Evolutionary conservation across 2,888 invertebrate genomes (phyloP), one percentile per base, ranked within the genome.

Genomic region (Aphodius granarius): DNA sequence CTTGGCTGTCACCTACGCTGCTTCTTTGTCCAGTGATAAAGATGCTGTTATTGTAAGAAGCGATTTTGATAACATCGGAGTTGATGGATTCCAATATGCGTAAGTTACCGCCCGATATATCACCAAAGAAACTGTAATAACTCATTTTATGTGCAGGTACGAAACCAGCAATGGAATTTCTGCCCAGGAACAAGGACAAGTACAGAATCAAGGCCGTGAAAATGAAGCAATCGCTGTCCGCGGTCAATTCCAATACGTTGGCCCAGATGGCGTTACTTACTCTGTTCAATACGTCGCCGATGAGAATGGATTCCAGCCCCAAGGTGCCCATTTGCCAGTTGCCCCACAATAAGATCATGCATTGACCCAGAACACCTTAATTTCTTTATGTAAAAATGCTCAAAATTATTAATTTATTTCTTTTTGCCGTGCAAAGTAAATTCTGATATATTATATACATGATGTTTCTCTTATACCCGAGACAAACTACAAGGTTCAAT

Each of bases 91-190:
- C 79, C 84, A 81, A 75, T 86, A 81, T 76, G 82, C 81, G 86
- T 86, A 81, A 83, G 84, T 84, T 63, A 62, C 16, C 22, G 3
- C 21, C 22, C 3, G 21, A 20, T 68, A 21, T 68, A 23, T 62
- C 4, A 43, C 43, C 13, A 43, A 43, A 43, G 6, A 43, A 43
- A 66, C 71, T 20, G 4, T 21, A 20, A 16, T 9, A 18, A 63
- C 70, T 2, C 15, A 19, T 71, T 63, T 17, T n/a, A 43, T 73
- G 43, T 75, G 80, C 86, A 89, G 92, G 20, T 92, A 89, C 79
- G 91, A 92, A 81, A 90, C 92, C 3, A 92, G 91, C 80, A 91
- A 92, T 80, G 92, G 92, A 22, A 89, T 89, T 5, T 89, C 90
- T 3, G 89, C 91, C 9, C 87, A 90, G 78, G 93, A 93, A 83